Evolutionary conservation across 2,797 vertebrate genomes (phyloP).

Genomic region (Meda fulgida): DNA sequence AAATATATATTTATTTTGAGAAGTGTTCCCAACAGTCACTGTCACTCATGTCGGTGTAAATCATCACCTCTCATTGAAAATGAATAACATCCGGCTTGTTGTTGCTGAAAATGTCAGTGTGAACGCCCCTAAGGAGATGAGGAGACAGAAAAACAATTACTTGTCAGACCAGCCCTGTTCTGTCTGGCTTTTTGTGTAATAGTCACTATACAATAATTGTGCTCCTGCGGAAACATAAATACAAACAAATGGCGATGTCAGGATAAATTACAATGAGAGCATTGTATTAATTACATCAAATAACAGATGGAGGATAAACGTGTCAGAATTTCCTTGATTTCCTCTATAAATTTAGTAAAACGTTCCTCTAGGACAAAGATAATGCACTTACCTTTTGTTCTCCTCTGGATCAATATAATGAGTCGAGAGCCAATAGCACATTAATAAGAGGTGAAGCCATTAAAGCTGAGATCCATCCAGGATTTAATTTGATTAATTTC

Average conservation of each 20-base stretch:
- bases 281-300: not conserved
- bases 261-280: not conserved
- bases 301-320: slow-evolving; percentile 16
- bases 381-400: slow-evolving; percentile 13
- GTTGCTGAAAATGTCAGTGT: not conserved
- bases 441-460: slow-evolving; percentile 47
- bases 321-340: slow-evolving; percentile 14
- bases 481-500: slow-evolving; percentile 33
- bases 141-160: not conserved
- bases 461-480: slow-evolving; percentile 17
- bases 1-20: not conserved
- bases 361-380: not conserved
- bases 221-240: not conserved
- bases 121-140: not conserved
- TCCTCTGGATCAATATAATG: slow-evolving; percentile 40
- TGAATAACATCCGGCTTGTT: not conserved
- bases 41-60: not conserved
- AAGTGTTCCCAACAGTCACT: not conserved
- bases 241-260: not conserved
- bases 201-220: not conserved
- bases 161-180: not conserved
- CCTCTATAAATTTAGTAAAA: slow-evolving; percentile 16
- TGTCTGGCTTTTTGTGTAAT: not conserved
- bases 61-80: not conserved
- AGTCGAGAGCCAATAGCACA: slow-evolving; percentile 38